These are phyloP conservation scores for Fundulus diaphanus DNA, from an alignment of 2,797 vertebrate species.

Conservation along the genomic window DNA sequence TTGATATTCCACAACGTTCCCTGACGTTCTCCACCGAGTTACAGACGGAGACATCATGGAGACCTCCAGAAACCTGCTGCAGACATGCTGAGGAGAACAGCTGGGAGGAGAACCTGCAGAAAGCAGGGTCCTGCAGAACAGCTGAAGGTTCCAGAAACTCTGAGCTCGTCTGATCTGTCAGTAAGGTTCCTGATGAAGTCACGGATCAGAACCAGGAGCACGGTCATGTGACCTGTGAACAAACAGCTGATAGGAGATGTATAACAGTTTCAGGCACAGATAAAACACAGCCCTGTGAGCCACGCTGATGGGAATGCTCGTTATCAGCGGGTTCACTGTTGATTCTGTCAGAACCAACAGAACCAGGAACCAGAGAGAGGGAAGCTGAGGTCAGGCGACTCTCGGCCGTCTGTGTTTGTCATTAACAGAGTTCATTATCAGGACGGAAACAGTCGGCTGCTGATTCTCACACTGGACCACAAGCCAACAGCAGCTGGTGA, in stretches of 20 bases:
- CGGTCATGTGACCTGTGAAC: background rate
- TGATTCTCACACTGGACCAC: background rate
- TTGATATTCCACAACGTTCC: background rate
- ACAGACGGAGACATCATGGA: no score
- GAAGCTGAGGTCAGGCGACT: background rate
- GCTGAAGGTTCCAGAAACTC: background rate
- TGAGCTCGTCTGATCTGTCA: background rate
- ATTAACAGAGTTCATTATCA: conserved; percentile 19
- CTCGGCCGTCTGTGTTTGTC: conserved; percentile 20
- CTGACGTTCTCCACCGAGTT: no score
- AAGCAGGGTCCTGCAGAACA: background rate
- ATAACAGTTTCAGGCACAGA: conserved; percentile 6
- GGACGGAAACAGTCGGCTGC: conserved; percentile 14
- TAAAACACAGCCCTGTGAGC: background rate
- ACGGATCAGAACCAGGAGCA: background rate
- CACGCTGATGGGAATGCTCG: conserved; percentile 7
- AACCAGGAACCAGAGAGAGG: conserved; percentile 4
- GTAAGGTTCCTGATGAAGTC: background rate
- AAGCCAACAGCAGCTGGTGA: background rate
- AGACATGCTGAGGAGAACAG: no score
- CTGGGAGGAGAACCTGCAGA: no score
- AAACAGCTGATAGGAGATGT: conserved; percentile 26
- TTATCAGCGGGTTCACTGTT: conserved; percentile 6
- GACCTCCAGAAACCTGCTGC: no score
- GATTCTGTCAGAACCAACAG: background rate